Evolutionary conservation across 2,797 vertebrate species (phyloP), one percentile per base, ranked within the genome.

Genomic region (Novumbra hubbsi): DNA sequence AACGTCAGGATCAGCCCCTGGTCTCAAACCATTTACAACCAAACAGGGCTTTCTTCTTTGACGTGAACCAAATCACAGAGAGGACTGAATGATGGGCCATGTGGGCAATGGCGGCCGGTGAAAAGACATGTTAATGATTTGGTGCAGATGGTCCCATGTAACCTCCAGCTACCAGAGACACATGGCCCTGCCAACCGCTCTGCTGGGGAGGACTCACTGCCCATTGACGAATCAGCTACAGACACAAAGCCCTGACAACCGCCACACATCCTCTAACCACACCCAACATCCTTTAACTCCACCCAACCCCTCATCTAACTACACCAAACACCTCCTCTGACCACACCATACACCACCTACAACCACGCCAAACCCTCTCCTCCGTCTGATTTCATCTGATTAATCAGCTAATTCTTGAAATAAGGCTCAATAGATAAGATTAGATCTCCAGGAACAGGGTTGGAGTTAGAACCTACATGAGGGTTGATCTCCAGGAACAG

Each of bases 91-190:
- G 45, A 72, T 70, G 81, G 69, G 12, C 15, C 78, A 81, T 50
- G 64, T 79, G 83, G 77, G 84, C 88, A 86, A 91, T 90, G 89
- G 88, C 89, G 86, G 84, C 89, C 88, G 87, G 84, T 88, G 86
- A 91, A 90, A 88, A 86, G 88, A 85, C 84, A 87, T 77, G 86
- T 87, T 90, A 90, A 89, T 90, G 88, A 85, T 88, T 76, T 84
- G 80, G 86, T 87, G 86, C 91, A 91, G 92, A 92, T 92, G 91
- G 91, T 90, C 83, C 75, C 83, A 90, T 88, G 88, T 84, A 90
- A 91, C 86, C 91, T 88, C 88, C 87, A 89, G 88, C 88, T 86
- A 88, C 79, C 90, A 86, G 83, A 89, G 90, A 90, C 85, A 55
- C 78, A 52, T 17, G 14, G 17, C 68, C 74, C 76, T 88, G 89